phyloP scores from a whole-genome alignment of 2,888 invertebrate genomes.

The Lamellibrachia columna region DNA sequence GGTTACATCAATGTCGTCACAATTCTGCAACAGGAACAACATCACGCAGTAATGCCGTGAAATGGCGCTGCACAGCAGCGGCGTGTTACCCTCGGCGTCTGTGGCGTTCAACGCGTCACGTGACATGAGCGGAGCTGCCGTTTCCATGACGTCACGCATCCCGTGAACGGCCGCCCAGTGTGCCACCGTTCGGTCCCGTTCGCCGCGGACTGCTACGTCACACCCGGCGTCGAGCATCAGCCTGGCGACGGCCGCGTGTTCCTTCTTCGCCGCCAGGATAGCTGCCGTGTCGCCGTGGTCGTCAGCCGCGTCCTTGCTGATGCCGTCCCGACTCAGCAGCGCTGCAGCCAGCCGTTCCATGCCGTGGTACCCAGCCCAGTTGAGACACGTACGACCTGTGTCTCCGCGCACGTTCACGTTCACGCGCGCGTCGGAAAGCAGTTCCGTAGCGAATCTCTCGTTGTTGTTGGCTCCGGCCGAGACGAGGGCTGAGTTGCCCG shows the following conservation, averaged over 20 bases:
- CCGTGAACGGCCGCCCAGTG: constrained; percentile 26
- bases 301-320: constrained; percentile 25
- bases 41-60: not conserved
- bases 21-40: not conserved
- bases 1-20: constrained; percentile 25
- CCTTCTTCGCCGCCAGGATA: constrained; percentile 26
- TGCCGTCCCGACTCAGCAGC: not conserved
- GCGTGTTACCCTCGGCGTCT: constrained; percentile 26
- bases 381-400: constrained; percentile 29
- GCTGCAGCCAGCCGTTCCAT: not conserved
- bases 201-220: not conserved
- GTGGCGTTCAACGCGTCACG: not conserved
- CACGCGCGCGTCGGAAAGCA: not conserved
- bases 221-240: constrained; percentile 25
- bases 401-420: constrained; percentile 23
- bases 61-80: constrained; percentile 19
- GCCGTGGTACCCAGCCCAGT: constrained; percentile 31
- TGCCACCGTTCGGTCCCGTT: not conserved
- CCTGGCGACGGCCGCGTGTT: constrained; percentile 16
- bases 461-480: not conserved
- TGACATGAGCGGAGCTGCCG: not conserved
- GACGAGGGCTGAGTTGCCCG: constrained; percentile 27
- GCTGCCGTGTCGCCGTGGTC: constrained; percentile 30
- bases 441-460: not conserved
- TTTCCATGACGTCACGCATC: constrained; percentile 21